Base-by-base conservation (phyloP, 1,140 invertebrate species). In the Parapsyche elsis region DNA sequence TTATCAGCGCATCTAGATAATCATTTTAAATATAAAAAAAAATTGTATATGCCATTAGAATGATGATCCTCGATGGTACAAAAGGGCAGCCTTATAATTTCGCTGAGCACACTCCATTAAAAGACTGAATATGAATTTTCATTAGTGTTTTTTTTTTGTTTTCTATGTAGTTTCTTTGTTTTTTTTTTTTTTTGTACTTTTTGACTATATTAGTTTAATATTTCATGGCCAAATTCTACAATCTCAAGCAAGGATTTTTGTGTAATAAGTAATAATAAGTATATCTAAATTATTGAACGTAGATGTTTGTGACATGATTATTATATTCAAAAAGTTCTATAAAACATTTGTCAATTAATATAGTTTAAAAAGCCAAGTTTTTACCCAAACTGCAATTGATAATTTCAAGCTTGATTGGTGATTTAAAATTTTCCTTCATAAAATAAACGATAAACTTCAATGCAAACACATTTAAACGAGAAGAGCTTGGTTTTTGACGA, bases 291-390 rank as follows among this genome's bases (percentile, higher is more conserved):
- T 19, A 61, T n/a, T 61, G 57, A 53, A 53, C 26, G 9, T 67
- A 67, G 64, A 12, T 67, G 21, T 67, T 67, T 67, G 5, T 9
- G 9, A 38, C 30, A 38, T 7, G 30, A 26, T 12, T 67, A 67
- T 67, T 67, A 67, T 26, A 9, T 26, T 24, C n/a, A 61, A 23
- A 67, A 67, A 67, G 24, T 67, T 53, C 16, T 67, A n/a, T 21
- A 61, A 9, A 61, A 19, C 16, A 30, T 46, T 74, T 75, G 73
- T 75, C 73, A 75, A 75, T 75, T 75, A 75, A 75, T 75, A 59
- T 75, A 57, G 53, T 26, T 49, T 57, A 19, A 16, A 75, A 75
- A 46, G 57, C 73, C 73, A 75, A 75, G 12, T 75, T 73, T 9
- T 46, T 9, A 14, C 45, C 12, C 49, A 53, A 53, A 1, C 49